Conservation (phyloP, 2,113 vertebrate species). For the Ibidorhyncha struthersii region DNA sequence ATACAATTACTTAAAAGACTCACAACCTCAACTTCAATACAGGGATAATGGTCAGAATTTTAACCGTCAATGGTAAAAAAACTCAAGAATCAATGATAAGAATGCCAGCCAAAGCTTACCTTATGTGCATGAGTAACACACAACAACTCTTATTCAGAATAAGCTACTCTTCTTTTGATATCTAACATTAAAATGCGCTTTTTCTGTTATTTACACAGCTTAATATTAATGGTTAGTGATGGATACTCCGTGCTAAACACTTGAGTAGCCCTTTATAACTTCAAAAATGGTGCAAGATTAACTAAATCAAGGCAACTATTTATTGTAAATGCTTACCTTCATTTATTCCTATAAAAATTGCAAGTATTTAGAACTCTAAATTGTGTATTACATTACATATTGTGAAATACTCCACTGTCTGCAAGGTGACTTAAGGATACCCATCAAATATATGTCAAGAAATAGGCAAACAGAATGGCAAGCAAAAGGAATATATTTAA, state of each 20-base stretch:
- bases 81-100: background rate
- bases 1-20: background rate
- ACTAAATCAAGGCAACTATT: background rate
- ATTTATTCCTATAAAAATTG: background rate
- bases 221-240: background rate
- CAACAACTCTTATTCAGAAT: background rate
- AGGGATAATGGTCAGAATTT: background rate
- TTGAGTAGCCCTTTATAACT: background rate
- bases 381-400: background rate
- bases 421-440: background rate
- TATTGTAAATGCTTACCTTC: background rate
- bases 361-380: background rate
- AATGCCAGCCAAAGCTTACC: background rate
- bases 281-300: background rate
- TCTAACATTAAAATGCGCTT: background rate
- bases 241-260: background rate
- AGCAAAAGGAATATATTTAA: background rate
- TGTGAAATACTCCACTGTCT: background rate
- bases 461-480: rapidly evolving
- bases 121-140: background rate
- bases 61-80: background rate
- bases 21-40: background rate
- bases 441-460: background rate
- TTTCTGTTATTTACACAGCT: background rate
- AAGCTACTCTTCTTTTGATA: background rate